Base-by-base conservation (phyloP, 2,113 vertebrate genomes). In the Rousettus leschenaultii region DNA sequence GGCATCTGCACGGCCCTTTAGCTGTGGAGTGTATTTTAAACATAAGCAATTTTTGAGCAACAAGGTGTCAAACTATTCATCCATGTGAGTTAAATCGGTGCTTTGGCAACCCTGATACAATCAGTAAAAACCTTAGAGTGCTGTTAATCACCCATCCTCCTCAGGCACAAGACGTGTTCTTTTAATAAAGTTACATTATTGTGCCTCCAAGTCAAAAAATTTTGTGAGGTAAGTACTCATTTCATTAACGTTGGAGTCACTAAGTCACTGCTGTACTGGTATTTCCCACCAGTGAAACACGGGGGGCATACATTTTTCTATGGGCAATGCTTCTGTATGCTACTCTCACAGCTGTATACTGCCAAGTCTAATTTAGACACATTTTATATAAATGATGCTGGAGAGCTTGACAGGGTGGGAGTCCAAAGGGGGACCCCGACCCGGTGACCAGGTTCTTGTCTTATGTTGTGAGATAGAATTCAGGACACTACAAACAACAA, bases 1-100 rank as follows among this genome's bases (percentile, higher is more conserved):
- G 97, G 63, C 97, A 97, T 97, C 97, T 98, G 97, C 21, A 22
- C 80, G 77, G 86, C 95, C 93, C 94, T 95, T 96, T 89, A 91
- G 93, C 93, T 95, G 79, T 89, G 84, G 59, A n/a, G 55, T 82
- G 28, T 89, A 78, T 86, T 97, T 97, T 96, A 96, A 94, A 95
- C 95, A 97, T 90, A 97, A 96, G 97, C 97, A 94, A 91, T 87
- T 97, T 97, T 97, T 96, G 95, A 96, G 96, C 91, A 96, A 96
- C 95, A 96, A 98, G 97, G 93, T 97, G 89, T 97, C 95, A 95
- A 84, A 80, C 86, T 92, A 35, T 70, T 91, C 93, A 95, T 61
- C 86, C 95, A 57, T 87, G 51, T 38, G 73, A 96, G 28, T 57
- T 80, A 94, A 86, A 97, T 96, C 77, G 91, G 45, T 93, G 45